Conservation (phyloP, 2,888 invertebrate genomes). For the Xylocampa areola region DNA sequence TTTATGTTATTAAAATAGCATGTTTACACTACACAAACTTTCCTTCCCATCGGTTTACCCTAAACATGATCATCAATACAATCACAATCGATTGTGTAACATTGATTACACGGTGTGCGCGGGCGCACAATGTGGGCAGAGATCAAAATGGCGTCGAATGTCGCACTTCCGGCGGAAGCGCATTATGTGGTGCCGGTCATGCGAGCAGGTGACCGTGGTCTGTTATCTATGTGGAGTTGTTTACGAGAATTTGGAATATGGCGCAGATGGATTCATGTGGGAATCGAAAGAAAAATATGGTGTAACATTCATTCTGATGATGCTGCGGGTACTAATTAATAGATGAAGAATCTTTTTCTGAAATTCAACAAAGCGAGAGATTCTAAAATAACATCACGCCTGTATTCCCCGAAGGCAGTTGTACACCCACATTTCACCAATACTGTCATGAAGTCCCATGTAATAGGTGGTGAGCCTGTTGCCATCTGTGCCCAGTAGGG, state of each 20-base stretch:
- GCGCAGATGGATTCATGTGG: conserved; percentile 1
- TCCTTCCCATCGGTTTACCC: conserved; percentile 37
- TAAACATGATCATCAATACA: conserved; percentile 45
- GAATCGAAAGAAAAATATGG: background rate
- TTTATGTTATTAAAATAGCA: too few species aligned
- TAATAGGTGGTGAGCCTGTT: too few species aligned
- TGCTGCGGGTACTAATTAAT: too few species aligned
- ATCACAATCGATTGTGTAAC: conserved; percentile 64
- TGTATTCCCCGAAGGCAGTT: too few species aligned
- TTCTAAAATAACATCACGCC: too few species aligned
- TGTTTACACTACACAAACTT: conserved; percentile 27
- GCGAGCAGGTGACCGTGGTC: conserved; percentile 78
- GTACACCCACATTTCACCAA: too few species aligned
- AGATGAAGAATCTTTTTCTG: too few species aligned
- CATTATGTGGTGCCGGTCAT: conserved; percentile 83
- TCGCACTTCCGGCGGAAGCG: conserved; percentile 82
- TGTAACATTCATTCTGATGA: background rate
- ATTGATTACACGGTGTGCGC: conserved; percentile 65
- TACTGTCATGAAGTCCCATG: too few species aligned
- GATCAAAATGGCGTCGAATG: conserved; percentile 68
- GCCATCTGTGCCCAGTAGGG: too few species aligned
- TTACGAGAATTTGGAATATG: conserved; percentile 29
- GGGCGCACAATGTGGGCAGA: conserved; percentile 69
- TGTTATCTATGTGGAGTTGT: conserved; percentile 54
- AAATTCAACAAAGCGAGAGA: too few species aligned